A percentile compares a stretch with the other conserved stretches of the same genome.
phyloP scores from a whole-genome alignment of 1,140 invertebrate species.

The Thaumetopoea pityocampa region DNA sequence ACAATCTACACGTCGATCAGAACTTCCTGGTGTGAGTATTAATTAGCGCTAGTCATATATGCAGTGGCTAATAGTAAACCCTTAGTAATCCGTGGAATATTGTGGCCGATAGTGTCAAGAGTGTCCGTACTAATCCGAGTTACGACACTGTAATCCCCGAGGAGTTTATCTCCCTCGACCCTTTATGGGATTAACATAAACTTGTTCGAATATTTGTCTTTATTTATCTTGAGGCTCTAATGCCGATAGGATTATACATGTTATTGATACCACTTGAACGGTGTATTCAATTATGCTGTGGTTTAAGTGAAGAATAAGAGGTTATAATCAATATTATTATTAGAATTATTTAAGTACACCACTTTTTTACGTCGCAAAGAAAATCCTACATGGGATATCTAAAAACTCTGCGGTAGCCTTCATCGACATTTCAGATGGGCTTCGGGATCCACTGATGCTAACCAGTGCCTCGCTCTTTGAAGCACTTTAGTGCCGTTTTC shows the following conservation, averaged over 20 bases:
- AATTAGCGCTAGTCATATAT: constrained; percentile 34
- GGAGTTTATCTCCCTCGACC: constrained; percentile 45
- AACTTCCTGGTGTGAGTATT: constrained; percentile 26
- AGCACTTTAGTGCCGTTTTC: no score
- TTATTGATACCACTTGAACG: constrained; percentile 10
- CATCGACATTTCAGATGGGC: no score
- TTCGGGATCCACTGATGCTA: no score
- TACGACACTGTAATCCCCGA: constrained; percentile 38
- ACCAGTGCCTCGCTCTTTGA: no score
- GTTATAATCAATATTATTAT: no score
- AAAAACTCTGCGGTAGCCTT: no score
- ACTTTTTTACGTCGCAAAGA: no score
- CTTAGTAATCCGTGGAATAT: constrained; percentile 38
- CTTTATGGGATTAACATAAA: constrained; percentile 53
- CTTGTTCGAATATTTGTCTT: constrained; percentile 46
- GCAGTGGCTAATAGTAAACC: constrained; percentile 36
- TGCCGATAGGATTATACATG: neutral
- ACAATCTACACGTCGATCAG: no score
- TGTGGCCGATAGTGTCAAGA: constrained; percentile 43
- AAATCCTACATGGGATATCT: no score
- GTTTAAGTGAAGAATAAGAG: constrained; percentile 1
- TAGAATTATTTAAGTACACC: no score
- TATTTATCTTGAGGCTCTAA: constrained; percentile 39
- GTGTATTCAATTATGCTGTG: neutral
- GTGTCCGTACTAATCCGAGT: constrained; percentile 39